Evolutionary conservation across 2,888 invertebrate genomes (phyloP).

Genomic region (Dryadula phaetusa): DNA sequence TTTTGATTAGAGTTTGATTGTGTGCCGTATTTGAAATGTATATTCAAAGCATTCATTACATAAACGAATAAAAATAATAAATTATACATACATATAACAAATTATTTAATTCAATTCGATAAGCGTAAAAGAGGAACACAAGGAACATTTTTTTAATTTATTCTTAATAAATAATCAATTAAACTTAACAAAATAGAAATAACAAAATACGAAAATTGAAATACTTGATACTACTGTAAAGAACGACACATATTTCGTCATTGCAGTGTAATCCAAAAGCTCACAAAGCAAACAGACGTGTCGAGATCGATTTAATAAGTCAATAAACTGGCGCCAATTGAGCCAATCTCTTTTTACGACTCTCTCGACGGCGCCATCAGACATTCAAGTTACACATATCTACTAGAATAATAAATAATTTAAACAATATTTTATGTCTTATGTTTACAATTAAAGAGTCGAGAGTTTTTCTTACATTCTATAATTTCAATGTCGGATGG

Average conservation of each 20-base stretch:
- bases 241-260: constrained; percentile 24
- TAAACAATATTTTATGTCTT: constrained; percentile 18
- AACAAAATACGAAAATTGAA: constrained; percentile 8
- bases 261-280: constrained; percentile 36
- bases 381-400: constrained; percentile 25
- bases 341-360: constrained; percentile 76
- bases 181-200: no score
- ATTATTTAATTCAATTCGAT: no score
- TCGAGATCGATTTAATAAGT: constrained; percentile 79
- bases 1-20: no score
- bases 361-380: constrained; percentile 65
- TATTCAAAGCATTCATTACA: no score
- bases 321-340: constrained; percentile 71
- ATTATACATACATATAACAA: no score
- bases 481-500: neutral
- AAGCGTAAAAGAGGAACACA: no score
- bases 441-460: neutral
- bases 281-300: constrained; percentile 56
- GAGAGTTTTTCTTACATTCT: no score
- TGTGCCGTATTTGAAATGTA: no score
- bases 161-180: no score
- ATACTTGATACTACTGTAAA: neutral
- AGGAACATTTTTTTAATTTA: no score
- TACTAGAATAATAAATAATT: constrained; percentile 33
- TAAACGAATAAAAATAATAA: no score